Evolutionary conservation across 2,113 vertebrate species (phyloP).

Genomic region (Galeopterus variegatus): DNA sequence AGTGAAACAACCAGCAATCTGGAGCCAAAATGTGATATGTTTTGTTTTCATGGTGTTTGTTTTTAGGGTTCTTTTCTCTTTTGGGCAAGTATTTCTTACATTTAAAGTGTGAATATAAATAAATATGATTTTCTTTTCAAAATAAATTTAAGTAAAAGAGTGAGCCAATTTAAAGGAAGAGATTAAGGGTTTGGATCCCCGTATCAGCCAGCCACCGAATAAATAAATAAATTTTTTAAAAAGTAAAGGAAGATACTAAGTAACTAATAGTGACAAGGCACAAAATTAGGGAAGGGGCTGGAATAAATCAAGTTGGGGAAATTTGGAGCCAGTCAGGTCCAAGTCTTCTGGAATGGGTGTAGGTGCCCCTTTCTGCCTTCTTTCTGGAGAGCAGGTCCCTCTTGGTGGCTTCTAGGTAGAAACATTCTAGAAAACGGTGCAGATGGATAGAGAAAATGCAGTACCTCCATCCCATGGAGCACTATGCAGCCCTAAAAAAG

Average conservation of each 20-base stretch:
- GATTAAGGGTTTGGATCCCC: neutral
- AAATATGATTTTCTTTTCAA: neutral
- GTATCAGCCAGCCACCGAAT: no score
- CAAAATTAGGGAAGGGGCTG: neutral
- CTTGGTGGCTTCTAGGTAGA: neutral
- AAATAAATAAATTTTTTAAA: no score
- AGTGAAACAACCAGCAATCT: no score
- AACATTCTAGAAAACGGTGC: neutral
- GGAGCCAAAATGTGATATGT: neutral
- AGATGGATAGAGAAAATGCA: no score
- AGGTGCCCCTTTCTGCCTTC: neutral
- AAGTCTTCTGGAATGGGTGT: neutral
- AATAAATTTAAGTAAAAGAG: neutral
- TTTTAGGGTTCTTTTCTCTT: neutral
- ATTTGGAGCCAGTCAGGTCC: no score
- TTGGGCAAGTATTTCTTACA: neutral
- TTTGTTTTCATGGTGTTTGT: neutral
- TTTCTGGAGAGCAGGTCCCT: neutral
- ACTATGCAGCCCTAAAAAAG: neutral
- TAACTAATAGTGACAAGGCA: neutral
- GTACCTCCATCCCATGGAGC: neutral
- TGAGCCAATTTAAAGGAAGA: neutral
- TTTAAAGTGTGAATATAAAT: slow-evolving; percentile 8
- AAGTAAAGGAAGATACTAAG: neutral
- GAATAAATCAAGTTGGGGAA: neutral